A percentile compares a stretch with the other conserved stretches of the same genome.
Conservation (phyloP, 1,140 invertebrate genomes). For the Lordiphosa clarofinis region DNA sequence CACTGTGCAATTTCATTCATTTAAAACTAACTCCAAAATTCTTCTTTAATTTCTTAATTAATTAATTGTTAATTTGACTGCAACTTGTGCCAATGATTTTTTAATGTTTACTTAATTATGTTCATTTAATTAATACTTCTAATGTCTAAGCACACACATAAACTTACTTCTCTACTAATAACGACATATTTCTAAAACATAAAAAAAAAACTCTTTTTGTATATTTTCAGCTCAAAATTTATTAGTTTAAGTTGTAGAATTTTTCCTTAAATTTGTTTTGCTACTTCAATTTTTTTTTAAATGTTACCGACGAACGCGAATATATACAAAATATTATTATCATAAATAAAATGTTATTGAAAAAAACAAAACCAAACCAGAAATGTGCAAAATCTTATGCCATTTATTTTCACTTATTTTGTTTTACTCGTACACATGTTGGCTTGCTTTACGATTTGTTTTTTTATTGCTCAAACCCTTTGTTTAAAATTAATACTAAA, state of each 20-base stretch:
- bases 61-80: slow-evolving; percentile 74
- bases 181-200: slow-evolving; percentile 44
- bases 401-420: slow-evolving; percentile 25
- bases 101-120: slow-evolving; percentile 55
- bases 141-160: slow-evolving; percentile 42
- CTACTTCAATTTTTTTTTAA: slow-evolving; percentile 7
- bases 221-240: slow-evolving; percentile 79
- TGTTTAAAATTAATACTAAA: background rate
- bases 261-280: slow-evolving; percentile 21
- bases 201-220: slow-evolving; percentile 48
- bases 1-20: slow-evolving; percentile 36
- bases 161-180: slow-evolving; percentile 46
- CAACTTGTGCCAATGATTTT: slow-evolving; percentile 79
- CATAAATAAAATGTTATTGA: slow-evolving; percentile 66
- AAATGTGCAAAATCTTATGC: slow-evolving; percentile 5
- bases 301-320: slow-evolving; percentile 26
- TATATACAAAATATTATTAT: slow-evolving; percentile 31
- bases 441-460: no score
- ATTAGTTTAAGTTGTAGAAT: slow-evolving; percentile 59
- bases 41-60: slow-evolving; percentile 45
- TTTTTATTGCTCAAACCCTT: no score
- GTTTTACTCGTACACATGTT: no score
- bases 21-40: slow-evolving; percentile 30
- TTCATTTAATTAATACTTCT: slow-evolving; percentile 49
- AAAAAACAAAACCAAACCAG: slow-evolving; percentile 25